Conservation (phyloP, 2,888 invertebrate species). For the Darwinula stevensoni region DNA sequence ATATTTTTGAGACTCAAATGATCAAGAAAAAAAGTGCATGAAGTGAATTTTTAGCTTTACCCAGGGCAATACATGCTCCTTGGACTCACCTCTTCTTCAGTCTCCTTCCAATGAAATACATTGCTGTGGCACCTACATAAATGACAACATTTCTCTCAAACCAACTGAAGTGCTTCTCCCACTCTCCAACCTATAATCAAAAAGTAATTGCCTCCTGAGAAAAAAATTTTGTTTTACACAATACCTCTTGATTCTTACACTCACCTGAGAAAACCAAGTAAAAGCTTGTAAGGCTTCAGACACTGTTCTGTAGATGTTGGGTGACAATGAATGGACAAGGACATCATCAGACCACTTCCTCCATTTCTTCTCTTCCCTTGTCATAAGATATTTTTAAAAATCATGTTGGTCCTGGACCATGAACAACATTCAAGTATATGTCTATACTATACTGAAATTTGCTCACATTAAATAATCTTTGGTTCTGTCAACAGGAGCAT, state of each 20-base stretch:
- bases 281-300: conserved; percentile 69
- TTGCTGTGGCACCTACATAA: conserved; percentile 68
- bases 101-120: conserved; percentile 70
- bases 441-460: not conserved
- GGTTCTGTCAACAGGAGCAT: conserved; percentile 20
- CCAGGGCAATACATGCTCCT: too few relatives aligned
- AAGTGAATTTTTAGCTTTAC: too few relatives aligned
- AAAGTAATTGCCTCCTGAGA: not conserved
- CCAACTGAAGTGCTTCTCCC: conserved; percentile 56
- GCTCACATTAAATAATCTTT: conserved; percentile 15
- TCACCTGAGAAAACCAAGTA: conserved; percentile 55
- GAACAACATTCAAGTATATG: not conserved
- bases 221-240: not conserved
- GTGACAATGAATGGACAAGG: conserved; percentile 73
- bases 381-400: too few relatives aligned
- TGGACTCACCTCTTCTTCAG: conserved; percentile 38
- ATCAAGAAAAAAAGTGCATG: too few relatives aligned
- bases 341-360: conserved; percentile 74
- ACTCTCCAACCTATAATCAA: conserved; percentile 36
- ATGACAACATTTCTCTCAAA: conserved; percentile 66
- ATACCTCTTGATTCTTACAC: conserved; percentile 6
- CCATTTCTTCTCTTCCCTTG: conserved; percentile 85
- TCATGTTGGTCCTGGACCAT: not conserved
- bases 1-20: too few relatives aligned
- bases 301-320: conserved; percentile 73